Evolutionary conservation across 2,113 vertebrate species (phyloP), one percentile per base, ranked within the genome.

Genomic region (Mastomys natalensis): DNA sequence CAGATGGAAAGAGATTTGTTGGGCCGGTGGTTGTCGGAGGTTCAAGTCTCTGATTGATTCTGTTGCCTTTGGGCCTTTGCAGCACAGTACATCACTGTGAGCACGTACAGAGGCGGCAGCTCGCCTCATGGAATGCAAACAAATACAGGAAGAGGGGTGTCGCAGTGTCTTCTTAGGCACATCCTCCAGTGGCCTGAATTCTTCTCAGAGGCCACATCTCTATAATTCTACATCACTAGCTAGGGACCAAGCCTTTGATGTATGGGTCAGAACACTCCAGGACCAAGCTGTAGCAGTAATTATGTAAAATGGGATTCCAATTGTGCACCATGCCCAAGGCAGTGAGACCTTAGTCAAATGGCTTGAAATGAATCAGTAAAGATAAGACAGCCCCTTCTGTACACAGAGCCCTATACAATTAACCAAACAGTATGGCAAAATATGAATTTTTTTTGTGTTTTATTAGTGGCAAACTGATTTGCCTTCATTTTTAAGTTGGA

Each of bases 251-350:
- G 82, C 40, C 60, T 64, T 29, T 9, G 29, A 19, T 24, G 40
- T 64, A 13, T 48, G 19, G 10, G 62, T 48, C 26, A 22, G 43
- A 45, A 16, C 13, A 34, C 31, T 45, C 45, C 16, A 48, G 82
- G 21, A 34, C 15, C 16, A 19, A 9, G 5, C 82, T 45, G 6
- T 8, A 48, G 29, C 60, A 48, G 29, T 48, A 11, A 66, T 43
- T 48, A 45, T 22, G 3, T 12, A 22, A 19, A 37, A 5, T 24
- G 21, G 29, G 51, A 4, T 3, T 43, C 17, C 29, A 7, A 4
- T 15, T 17, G 26, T n/a, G 8, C n/a, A 24, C 7, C 0, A 1
- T 9, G 48, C 1, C 8, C 4, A 66, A 45, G 5, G 17, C 4
- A 0, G 1, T 70, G 26, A 15, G 10, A 37, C 12, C n/a, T 34